Conservation (phyloP, 2,888 invertebrate species). For the Volucella inanis region DNA sequence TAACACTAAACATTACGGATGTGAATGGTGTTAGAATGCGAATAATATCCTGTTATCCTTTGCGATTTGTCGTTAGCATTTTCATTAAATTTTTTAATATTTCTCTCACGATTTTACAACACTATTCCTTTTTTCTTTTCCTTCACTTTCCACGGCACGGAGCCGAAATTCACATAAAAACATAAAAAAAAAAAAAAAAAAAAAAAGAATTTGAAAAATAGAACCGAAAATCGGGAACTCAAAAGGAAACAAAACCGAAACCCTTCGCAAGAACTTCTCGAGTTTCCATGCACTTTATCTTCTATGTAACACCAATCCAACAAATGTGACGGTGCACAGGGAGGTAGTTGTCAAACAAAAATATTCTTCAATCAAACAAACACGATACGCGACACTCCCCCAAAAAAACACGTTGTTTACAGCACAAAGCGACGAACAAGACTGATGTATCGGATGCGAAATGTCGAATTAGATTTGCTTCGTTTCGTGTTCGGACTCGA, state of each 20-base stretch:
- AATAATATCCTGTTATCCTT: slow-evolving; percentile 47
- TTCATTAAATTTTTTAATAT: slow-evolving; percentile 6
- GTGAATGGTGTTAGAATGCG: background rate
- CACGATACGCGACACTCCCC: slow-evolving; percentile 53
- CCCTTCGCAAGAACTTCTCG: slow-evolving; percentile 23
- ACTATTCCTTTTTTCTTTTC: slow-evolving; percentile 12
- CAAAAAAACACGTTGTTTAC: slow-evolving; percentile 55
- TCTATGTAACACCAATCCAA: slow-evolving; percentile 32
- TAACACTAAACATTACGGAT: background rate
- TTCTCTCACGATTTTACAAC: background rate
- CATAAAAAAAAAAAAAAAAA: slow-evolving; percentile 11
- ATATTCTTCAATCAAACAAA: slow-evolving; percentile 37
- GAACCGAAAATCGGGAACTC: slow-evolving; percentile 16
- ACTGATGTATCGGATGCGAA: slow-evolving; percentile 37
- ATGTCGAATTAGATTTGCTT: slow-evolving; percentile 48
- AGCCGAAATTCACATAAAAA: slow-evolving; percentile 15
- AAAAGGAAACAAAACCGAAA: slow-evolving; percentile 38
- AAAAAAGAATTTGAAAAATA: too few relatives aligned
- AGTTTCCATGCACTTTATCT: slow-evolving; percentile 41
- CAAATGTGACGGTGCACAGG: slow-evolving; percentile 27
- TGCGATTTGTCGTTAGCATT: slow-evolving; percentile 56
- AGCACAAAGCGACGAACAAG: slow-evolving; percentile 58
- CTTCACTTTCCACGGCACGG: slow-evolving; percentile 30
- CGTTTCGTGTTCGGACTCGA: too few relatives aligned
- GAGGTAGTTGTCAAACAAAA: slow-evolving; percentile 39